Base-by-base conservation (phyloP, 2,888 invertebrate species). In the Boloria euphrosyne region DNA sequence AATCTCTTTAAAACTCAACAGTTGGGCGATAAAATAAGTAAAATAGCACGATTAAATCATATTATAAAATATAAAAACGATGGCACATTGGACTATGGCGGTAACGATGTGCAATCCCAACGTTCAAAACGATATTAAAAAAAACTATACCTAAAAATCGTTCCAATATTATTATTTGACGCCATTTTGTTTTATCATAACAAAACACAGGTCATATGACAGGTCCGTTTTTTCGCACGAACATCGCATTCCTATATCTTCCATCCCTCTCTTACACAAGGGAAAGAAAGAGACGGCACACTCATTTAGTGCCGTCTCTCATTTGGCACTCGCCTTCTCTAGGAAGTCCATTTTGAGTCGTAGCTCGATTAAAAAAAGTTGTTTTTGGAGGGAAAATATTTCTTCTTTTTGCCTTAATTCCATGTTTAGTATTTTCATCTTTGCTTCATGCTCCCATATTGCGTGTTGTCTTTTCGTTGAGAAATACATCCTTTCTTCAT, bases 321-420 rank as follows among this genome's bases (percentile, higher is more conserved):
- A 87, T 75, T 93, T 92, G 63, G 85, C 89, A 78, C 87, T 85
- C 7, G 90, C 91, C 73, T 93, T 92, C 75, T 93, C 92, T 59
- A 93, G 77, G 75, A 92, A 92, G 77, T 93, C 93, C 93, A 93
- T 93, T 77, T 93, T 92, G 73, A 93, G 79, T 71, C 91, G 78
- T 66, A 93, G 71, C 78, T 93, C 93, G 4, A 93, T 89, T 1
- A 93, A 76, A 71, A 93, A 93, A 60, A 93, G 83, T 71, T 93
- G 93, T 66, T 92, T 93, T 73, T 93, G 93, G 49, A 93, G 75
- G 4, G 92, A 89, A 74, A 92, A 93, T 58, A 93, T 92, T 70
- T 93, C 93, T 62, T 93, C 93, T 57, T 93, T 93, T 71, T 93
- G 92, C 13, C 87, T 62, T 0, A 93, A 68, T 62, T 93, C 93